These are phyloP conservation scores for Aphaenogaster rudis DNA, from an alignment of 1,140 invertebrate genomes.

Conservation along the genomic window DNA sequence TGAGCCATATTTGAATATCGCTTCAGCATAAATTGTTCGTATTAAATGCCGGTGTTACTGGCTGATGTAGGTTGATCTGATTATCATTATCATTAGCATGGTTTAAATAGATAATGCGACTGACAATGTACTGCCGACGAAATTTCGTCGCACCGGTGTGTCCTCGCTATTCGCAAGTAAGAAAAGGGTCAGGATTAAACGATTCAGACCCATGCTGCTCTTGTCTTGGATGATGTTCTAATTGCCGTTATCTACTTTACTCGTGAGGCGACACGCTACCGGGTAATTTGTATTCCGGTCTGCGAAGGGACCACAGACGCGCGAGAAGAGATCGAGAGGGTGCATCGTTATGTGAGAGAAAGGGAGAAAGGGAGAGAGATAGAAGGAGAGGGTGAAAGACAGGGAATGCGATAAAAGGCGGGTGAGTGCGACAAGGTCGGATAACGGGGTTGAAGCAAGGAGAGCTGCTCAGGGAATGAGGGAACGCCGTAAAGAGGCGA, in stretches of 20 bases:
- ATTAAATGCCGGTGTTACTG: constrained; percentile 1
- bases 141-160: constrained; percentile 22
- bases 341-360: background rate
- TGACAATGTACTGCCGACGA: background rate
- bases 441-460: constrained; percentile 2
- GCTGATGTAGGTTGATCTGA: constrained; percentile 27
- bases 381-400: background rate
- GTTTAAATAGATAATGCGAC: constrained; percentile 3
- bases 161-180: constrained; percentile 19
- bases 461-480: constrained; percentile 19
- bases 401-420: constrained; percentile 5
- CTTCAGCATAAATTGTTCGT: constrained; percentile 29
- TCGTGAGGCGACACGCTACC: constrained; percentile 75
- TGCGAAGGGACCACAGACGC: constrained; percentile 48
- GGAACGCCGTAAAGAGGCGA: constrained; percentile 2
- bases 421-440: constrained; percentile 43
- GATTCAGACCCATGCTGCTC: constrained; percentile 16
- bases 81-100: constrained; percentile 37
- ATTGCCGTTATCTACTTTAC: constrained; percentile 80
- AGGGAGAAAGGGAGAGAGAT: background rate
- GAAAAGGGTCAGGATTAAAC: constrained; percentile 57
- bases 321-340: constrained; percentile 31
- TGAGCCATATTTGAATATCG: constrained; percentile 34
- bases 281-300: constrained; percentile 78
- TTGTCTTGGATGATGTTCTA: constrained; percentile 76